Evolutionary conservation across 2,113 vertebrate species (phyloP).

Genomic region (Physeter macrocephalus): DNA sequence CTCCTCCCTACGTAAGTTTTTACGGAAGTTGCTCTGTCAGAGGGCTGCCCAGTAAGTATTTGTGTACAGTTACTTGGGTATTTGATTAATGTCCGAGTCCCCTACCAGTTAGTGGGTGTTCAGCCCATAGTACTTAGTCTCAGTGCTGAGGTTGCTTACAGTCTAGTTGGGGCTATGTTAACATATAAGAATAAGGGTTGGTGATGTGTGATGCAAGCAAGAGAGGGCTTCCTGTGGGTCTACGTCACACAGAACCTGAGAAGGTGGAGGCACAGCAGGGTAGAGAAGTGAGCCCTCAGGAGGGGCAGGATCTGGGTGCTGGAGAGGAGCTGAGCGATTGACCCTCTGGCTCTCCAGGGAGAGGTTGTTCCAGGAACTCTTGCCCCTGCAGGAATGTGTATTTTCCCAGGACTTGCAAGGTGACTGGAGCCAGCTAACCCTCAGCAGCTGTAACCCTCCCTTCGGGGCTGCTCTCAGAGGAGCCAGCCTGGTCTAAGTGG

Average conservation of each 20-base stretch:
- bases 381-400: not conserved
- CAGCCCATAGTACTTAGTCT: not conserved
- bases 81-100: not conserved
- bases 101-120: not conserved
- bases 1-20: not conserved
- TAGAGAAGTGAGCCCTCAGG: not conserved
- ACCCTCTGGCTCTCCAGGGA: not conserved
- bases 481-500: slow-evolving; percentile 38
- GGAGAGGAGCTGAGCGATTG: not conserved
- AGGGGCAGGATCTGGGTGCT: not conserved
- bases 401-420: slow-evolving; percentile 33
- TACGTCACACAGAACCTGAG: not conserved
- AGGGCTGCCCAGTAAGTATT: not conserved
- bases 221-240: not conserved
- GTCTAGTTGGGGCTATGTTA: not conserved
- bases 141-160: not conserved
- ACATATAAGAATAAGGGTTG: not conserved
- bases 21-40: not conserved
- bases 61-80: not conserved
- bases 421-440: not conserved
- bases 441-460: not conserved
- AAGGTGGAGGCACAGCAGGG: not conserved
- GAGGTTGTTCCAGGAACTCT: not conserved
- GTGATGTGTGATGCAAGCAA: not conserved
- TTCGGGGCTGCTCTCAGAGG: not conserved